Evolutionary conservation across 1,140 invertebrate genomes (phyloP).

Genomic region (Brachionus rubens): DNA sequence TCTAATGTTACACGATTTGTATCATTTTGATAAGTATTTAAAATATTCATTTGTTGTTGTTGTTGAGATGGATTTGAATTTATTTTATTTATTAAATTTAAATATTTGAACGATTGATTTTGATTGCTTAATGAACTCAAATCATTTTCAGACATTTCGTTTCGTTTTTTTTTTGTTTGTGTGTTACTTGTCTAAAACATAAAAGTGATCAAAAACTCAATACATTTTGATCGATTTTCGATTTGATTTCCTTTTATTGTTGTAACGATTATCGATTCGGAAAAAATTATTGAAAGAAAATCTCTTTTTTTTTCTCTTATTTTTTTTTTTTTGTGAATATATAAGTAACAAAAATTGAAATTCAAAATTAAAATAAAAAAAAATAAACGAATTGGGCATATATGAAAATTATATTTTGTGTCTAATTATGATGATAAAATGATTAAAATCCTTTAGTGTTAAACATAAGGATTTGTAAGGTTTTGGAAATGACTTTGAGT

Average conservation of each 20-base stretch:
- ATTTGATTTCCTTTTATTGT: too few relatives aligned
- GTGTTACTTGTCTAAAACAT: too few relatives aligned
- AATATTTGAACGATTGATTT: not conserved
- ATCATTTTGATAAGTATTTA: constrained; percentile 30
- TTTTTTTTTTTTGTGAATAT: not conserved
- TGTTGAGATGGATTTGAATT: too few relatives aligned
- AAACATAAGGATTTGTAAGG: not conserved
- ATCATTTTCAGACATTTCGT: constrained; percentile 34
- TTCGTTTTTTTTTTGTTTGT: not conserved
- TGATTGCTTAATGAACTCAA: not conserved
- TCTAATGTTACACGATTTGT: not conserved
- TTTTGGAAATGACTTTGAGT: not conserved
- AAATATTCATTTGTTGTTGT: constrained; percentile 19
- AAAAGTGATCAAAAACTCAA: too few relatives aligned
- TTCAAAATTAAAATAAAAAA: constrained; percentile 7
- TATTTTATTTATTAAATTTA: not conserved
- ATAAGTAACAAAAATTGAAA: not conserved
- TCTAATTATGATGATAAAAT: constrained; percentile 38
- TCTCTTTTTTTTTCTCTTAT: not conserved
- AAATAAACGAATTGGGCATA: too few relatives aligned
- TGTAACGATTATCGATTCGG: too few relatives aligned
- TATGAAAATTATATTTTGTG: constrained; percentile 28
- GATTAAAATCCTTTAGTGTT: constrained; percentile 4
- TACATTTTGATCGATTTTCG: too few relatives aligned
- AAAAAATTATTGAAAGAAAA: not conserved